Evolutionary conservation across 2,113 vertebrate genomes (phyloP), one percentile per base, ranked within the genome.

Genomic region (Hystrix cristata): DNA sequence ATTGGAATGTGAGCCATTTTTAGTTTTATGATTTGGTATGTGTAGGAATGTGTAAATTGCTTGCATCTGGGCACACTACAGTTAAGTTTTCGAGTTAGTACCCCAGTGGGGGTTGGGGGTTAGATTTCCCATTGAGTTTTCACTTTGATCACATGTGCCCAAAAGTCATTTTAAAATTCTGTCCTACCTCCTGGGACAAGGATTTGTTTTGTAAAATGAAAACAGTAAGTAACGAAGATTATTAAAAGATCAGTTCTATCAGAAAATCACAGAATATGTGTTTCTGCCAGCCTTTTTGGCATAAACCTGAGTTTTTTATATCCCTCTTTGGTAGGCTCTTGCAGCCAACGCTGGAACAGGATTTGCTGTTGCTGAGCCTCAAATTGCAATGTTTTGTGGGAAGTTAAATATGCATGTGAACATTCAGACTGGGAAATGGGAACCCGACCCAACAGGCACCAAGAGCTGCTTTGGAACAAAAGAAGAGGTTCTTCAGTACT

Each of bases 381-480:
- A 99, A 38, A 99, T 99, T 74, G 99, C 99, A 48, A 99, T 99
- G 99, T 99, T 99, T 98, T 99, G 99, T 31, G 99, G 99, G 62
- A 99, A 99, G 97, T 99, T 99, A 85, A 99, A 99, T 98, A 99
- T 99, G 99, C 99, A 99, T 1, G 98, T 99, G 96, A 99, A 99
- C 97, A 99, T 99, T 96, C 99, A 99, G 98, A 99, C 99, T 27
- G 99, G 99, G 91, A 99, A 99, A 97, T 99, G 99, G 99, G 99
- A 99, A 57, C 99, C 99, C 1, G 99, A 99, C 98, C 98, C 99
- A 57, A 98, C 99, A 0, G 99, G 99, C 88, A 99, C 99, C 74
- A 99, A 99, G 98, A 99, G 98, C 98, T 99, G 99, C 96, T 98
- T 99, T 74, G 99, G 98, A 97, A 99, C 98, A 97, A 99, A 99